Base-by-base conservation (phyloP, 2,113 vertebrate genomes). In the Oreochromis tanganicae region DNA sequence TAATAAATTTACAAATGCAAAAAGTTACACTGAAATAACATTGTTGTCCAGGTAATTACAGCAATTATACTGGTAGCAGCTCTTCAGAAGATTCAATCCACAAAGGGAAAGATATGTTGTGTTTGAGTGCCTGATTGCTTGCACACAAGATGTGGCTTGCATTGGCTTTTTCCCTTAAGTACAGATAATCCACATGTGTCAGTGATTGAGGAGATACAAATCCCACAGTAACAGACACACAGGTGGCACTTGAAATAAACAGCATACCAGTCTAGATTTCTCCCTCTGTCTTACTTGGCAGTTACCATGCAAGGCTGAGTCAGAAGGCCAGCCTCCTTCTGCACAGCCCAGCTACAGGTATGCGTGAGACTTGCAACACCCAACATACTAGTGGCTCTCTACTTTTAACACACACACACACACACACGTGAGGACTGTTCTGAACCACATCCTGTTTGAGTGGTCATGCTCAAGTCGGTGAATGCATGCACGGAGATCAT, bases 191-290 rank as follows among this genome's bases (percentile, higher is more conserved):
- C 96, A 87, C 80, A 91, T 91, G 93, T 96, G 96, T 96, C 96
- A 97, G 95, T 97, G 96, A 97, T 95, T 94, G 96, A 97, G 90
- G 94, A 96, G 95, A 88, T 95, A 95, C 96, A 97, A 97, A 97
- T 96, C 96, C 96, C 87, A 83, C 86, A 91, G 94, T 92, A 96
- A 96, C 94, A 96, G 94, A 95, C 93, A 91, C 92, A 94, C 96
- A 97, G 96, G 95, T 96, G 96, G 96, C 92, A 94, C 89, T 88
- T 86, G 57, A 94, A 92, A 95, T 90, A 92, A 93, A 93, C 59
- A 41, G 82, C 94, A 96, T 95, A 94, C 94, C 95, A 91, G 78
- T 81, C 85, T 87, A 84, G 83, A 88, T 87, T 87, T 94, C 85
- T 89, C 88, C 84, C 52, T 91, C 54, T 81, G 48, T 82, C 80